Evolutionary conservation across 2,888 invertebrate genomes (phyloP).

Genomic region (Xanthia icteritia): DNA sequence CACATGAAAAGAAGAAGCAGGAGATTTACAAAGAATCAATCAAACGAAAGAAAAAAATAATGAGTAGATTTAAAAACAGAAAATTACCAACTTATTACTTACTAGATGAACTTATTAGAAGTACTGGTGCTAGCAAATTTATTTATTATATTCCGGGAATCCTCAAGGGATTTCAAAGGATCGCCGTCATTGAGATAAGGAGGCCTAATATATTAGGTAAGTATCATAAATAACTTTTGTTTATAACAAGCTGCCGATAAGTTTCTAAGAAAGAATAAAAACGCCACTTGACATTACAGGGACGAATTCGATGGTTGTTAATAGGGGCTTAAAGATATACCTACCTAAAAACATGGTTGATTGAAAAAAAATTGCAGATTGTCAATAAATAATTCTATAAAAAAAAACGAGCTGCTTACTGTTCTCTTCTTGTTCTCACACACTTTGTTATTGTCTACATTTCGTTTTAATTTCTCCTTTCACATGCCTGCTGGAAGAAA

Average conservation of each 20-base stretch:
- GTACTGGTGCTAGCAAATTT: constrained; percentile 7
- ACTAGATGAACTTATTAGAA: too few relatives aligned
- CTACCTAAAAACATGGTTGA: not conserved
- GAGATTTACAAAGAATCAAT: too few relatives aligned
- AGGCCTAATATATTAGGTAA: not conserved
- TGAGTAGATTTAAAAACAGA: too few relatives aligned
- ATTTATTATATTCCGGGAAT: not conserved
- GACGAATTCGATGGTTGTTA: constrained; percentile 22
- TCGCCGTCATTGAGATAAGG: too few relatives aligned
- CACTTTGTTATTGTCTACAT: not conserved
- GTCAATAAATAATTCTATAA: not conserved
- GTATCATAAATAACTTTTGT: constrained; percentile 26
- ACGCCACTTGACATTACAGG: constrained; percentile 49
- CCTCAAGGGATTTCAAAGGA: too few relatives aligned
- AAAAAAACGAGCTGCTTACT: not conserved
- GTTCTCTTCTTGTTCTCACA: not conserved
- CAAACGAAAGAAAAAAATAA: too few relatives aligned
- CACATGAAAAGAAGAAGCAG: too few relatives aligned
- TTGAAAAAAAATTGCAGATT: not conserved
- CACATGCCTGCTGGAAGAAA: not conserved
- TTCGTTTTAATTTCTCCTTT: not conserved
- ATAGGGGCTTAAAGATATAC: not conserved
- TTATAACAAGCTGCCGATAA: constrained; percentile 38
- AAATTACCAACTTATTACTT: too few relatives aligned
- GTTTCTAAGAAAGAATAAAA: constrained; percentile 31